phyloP scores from a whole-genome alignment of 2,888 invertebrate species.

The Thera obeliscata region DNA sequence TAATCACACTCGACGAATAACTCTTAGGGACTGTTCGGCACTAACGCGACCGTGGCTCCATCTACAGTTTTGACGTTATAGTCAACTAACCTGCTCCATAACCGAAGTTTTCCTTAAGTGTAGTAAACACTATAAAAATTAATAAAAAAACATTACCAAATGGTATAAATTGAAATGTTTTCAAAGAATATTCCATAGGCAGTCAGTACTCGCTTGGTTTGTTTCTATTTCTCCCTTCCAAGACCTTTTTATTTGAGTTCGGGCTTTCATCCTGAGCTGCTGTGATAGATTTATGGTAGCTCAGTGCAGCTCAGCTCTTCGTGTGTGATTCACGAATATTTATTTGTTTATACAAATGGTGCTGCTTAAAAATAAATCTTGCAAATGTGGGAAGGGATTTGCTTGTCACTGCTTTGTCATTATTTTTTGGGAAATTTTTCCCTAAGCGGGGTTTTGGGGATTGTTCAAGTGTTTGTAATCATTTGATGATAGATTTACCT shows the following conservation, averaged over 20 bases:
- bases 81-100: too few relatives aligned
- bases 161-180: too few relatives aligned
- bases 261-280: slow-evolving; percentile 47
- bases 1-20: too few relatives aligned
- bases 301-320: slow-evolving; percentile 45
- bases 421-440: slow-evolving; percentile 22
- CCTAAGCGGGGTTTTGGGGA: neutral
- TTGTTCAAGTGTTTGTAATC: neutral
- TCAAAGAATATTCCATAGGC: too few relatives aligned
- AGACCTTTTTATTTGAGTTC: slow-evolving; percentile 30
- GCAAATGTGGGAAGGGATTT: slow-evolving; percentile 34
- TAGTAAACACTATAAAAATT: too few relatives aligned
- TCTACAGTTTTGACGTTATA: too few relatives aligned
- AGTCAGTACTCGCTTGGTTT: neutral
- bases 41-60: too few relatives aligned
- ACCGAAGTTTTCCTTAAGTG: too few relatives aligned
- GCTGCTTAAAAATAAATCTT: slow-evolving; percentile 39
- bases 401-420: slow-evolving; percentile 39
- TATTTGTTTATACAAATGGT: slow-evolving; percentile 49
- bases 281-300: slow-evolving; percentile 59
- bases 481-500: slow-evolving; percentile 49
- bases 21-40: too few relatives aligned
- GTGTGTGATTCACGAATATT: slow-evolving; percentile 42
- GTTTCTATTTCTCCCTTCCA: slow-evolving; percentile 10
- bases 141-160: too few relatives aligned